Percentiles rank a stretch among this genome's conserved stretches.
These are phyloP conservation scores for Choreutis nemorana DNA, from an alignment of 2,888 invertebrate genomes.

Conservation along the genomic window DNA sequence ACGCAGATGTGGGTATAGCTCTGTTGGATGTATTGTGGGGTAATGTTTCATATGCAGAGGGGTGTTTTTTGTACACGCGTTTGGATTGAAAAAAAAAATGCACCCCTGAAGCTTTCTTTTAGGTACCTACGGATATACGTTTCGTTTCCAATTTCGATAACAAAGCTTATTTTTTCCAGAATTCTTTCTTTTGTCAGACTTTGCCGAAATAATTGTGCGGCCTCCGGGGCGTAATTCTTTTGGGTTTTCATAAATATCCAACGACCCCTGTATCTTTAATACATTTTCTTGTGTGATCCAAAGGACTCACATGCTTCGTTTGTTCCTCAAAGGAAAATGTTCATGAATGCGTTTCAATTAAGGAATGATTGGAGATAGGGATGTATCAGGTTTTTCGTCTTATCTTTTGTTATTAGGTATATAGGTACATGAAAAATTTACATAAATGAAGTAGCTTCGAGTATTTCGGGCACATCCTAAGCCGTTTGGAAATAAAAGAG, in stretches of 20 bases:
- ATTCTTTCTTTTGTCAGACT: conserved; percentile 31
- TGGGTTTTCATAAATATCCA: conserved; percentile 29
- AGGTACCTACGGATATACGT: conserved; percentile 48
- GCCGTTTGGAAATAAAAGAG: too few relatives aligned
- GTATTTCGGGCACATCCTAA: too few relatives aligned
- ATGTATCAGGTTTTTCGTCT: too few relatives aligned
- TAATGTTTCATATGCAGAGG: conserved; percentile 59
- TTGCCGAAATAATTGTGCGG: conserved; percentile 47
- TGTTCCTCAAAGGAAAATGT: conserved; percentile 17
- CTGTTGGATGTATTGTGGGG: conserved; percentile 53
- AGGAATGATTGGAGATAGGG: too few relatives aligned
- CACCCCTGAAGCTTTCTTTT: conserved; percentile 50
- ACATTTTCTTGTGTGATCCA: conserved; percentile 21
- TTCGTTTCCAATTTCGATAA: conserved; percentile 63
- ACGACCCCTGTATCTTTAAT: conserved; percentile 23
- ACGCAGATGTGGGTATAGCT: conserved; percentile 43
- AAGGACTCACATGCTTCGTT: conserved; percentile 32
- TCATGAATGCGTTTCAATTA: too few relatives aligned
- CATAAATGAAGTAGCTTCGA: too few relatives aligned
- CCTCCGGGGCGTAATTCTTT: conserved; percentile 33
- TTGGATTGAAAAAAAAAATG: conserved; percentile 47
- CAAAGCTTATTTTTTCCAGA: conserved; percentile 48
- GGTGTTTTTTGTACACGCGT: conserved; percentile 50
- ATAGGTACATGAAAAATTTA: too few relatives aligned
- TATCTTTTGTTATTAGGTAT: too few relatives aligned